Evolutionary conservation across 2,888 invertebrate species (phyloP).

Genomic region (Zele albiditarsus): DNA sequence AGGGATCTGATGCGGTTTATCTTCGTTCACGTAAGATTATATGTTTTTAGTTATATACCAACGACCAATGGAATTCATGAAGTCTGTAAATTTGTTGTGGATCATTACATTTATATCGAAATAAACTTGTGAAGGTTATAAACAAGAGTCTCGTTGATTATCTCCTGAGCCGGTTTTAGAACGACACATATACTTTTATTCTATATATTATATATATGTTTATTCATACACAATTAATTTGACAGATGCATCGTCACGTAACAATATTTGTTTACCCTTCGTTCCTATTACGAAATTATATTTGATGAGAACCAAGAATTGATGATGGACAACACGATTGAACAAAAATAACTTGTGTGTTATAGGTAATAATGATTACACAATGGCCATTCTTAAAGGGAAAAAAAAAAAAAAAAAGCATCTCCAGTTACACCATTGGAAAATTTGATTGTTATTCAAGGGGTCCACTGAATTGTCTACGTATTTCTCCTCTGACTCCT

Average conservation of each 20-base stretch:
- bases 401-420: neutral
- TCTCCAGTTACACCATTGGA: neutral
- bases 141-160: conserved; percentile 32
- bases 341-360: neutral
- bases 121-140: conserved; percentile 37
- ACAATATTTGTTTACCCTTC: conserved; percentile 15
- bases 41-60: neutral
- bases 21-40: neutral
- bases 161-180: conserved; percentile 31
- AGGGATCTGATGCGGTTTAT: neutral
- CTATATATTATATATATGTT: neutral
- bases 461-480: neutral
- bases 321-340: neutral
- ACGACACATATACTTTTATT: conserved; percentile 1
- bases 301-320: conserved; percentile 4
- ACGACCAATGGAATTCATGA: neutral
- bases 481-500: conserved; percentile 27
- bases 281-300: conserved; percentile 16
- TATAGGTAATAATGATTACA: neutral
- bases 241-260: conserved; percentile 1
- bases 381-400: neutral
- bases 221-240: neutral
- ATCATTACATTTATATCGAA: conserved; percentile 34
- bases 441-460: conserved; percentile 18
- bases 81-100: conserved; percentile 34